These are phyloP conservation scores for Podarcis cretensis DNA, from an alignment of 2,113 vertebrate genomes.

Conservation along the genomic window DNA sequence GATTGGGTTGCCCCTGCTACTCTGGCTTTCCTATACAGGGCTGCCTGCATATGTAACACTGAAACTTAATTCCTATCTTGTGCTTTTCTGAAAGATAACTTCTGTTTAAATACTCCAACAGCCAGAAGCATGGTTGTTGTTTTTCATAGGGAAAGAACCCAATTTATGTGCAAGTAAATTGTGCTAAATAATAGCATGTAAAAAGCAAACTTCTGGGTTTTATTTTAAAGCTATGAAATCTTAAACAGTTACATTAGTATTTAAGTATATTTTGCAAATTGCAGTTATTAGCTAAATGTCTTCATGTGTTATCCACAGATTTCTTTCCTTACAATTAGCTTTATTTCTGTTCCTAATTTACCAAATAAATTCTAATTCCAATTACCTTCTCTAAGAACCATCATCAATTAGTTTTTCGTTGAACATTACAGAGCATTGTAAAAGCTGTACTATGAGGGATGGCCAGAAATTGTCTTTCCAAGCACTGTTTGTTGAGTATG, in stretches of 20 bases:
- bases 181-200: slow-evolving; percentile 32
- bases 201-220: slow-evolving; percentile 34
- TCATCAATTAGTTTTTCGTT: slow-evolving; percentile 51
- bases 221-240: slow-evolving; percentile 30
- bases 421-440: neutral
- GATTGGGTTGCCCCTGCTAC: no score
- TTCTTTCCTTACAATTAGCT: slow-evolving; percentile 51
- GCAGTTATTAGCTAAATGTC: slow-evolving; percentile 54
- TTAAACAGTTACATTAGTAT: slow-evolving; percentile 42
- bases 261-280: slow-evolving; percentile 46
- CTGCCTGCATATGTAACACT: neutral
- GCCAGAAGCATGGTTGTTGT: neutral
- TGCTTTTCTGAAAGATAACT: neutral
- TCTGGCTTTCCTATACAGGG: no score
- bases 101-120: neutral
- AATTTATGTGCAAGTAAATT: neutral
- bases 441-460: neutral
- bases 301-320: slow-evolving; percentile 22
- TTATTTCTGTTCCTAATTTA: slow-evolving; percentile 56
- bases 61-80: neutral
- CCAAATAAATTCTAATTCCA: slow-evolving; percentile 54
- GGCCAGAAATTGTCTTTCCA: neutral
- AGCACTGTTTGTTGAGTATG: neutral
- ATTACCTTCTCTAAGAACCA: slow-evolving; percentile 52
- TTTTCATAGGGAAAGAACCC: neutral